Evolutionary conservation across 2,888 invertebrate species (phyloP), one percentile per base, ranked within the genome.

Genomic region (Diogma glabrata): DNA sequence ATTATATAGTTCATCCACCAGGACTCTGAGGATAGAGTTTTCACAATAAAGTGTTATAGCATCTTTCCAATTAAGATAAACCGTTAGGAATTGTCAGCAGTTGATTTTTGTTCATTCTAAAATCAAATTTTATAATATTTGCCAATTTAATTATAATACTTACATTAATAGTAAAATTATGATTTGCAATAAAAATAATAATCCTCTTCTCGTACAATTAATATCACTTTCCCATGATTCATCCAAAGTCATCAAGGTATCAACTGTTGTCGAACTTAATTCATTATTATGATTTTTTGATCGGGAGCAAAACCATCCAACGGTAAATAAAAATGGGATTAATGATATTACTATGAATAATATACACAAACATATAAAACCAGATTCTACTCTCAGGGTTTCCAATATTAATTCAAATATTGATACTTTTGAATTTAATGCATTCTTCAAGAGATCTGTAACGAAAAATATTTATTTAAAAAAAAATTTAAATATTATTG

Each of bases 351-450:
- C 72, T 48, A 77, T 72, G 58, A 81, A 80, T 45, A 79, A 65
- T 55, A 78, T 75, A 62, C 83, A 73, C 59, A 79, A 71, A 14
- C 73, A 75, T 53, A 85, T 72, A 63, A 84, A 82, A 36, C 79
- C 80, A 12, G 80, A 79, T 64, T 85, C 84, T 62, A 83, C 73
- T 69, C 79, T 79, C 60, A 84, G 73, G 47, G 82, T 78, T 33
- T 49, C 38, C 24, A 52, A 47, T 26, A 55, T 47, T 9, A 53
- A 26, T 22, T 53, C 17, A 17, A 53, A 26, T n/a, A 48, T 48
- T 3, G 55, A 51, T 19, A 52, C 49, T 50, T 69, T 69, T 46
- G 67, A 66, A 57, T 68, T 63, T 51, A 70, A 58, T 22, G 64
- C 65, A 61, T 70, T 65, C 52, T 66, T 64, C 54, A 69, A 61